phyloP scores from a whole-genome alignment of 2,888 invertebrate genomes.

The Polietes domitor region DNA sequence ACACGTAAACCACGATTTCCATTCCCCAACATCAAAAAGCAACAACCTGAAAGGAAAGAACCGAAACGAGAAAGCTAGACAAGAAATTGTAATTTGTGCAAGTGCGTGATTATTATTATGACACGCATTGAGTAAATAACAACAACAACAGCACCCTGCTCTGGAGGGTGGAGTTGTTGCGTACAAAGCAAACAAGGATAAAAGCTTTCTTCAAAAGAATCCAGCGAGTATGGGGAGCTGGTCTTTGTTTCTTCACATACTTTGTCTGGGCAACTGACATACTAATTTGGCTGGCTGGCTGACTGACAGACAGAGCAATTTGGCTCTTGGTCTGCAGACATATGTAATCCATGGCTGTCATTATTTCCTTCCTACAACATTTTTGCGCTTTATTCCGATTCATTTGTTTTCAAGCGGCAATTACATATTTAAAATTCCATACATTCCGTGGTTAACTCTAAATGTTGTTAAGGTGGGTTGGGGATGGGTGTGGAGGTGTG shows the following conservation, averaged over 20 bases:
- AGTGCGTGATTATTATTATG: slow-evolving; percentile 52
- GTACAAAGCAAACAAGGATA: not conserved
- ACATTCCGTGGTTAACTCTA: too few relatives aligned
- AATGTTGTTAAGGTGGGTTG: too few relatives aligned
- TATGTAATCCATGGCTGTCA: too few relatives aligned
- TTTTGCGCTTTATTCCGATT: too few relatives aligned
- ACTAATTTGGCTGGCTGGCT: not conserved
- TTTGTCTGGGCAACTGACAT: not conserved
- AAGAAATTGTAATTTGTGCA: slow-evolving; percentile 35
- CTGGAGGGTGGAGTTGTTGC: not conserved
- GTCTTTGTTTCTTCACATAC: not conserved
- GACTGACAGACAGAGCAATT: not conserved
- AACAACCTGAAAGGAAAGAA: not conserved
- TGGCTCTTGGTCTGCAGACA: not conserved
- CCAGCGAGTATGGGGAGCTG: not conserved
- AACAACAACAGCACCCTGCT: not conserved
- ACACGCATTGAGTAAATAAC: slow-evolving; percentile 48
- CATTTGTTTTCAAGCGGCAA: too few relatives aligned
- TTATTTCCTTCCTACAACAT: too few relatives aligned
- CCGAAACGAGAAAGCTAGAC: slow-evolving; percentile 21
- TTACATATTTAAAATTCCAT: too few relatives aligned
- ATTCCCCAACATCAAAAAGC: not conserved
- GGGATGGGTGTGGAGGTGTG: too few relatives aligned
- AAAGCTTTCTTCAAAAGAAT: not conserved
- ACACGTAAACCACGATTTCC: not conserved